Conservation (phyloP, 2,888 invertebrate genomes). For the Pycnomerus fuliginosus region DNA sequence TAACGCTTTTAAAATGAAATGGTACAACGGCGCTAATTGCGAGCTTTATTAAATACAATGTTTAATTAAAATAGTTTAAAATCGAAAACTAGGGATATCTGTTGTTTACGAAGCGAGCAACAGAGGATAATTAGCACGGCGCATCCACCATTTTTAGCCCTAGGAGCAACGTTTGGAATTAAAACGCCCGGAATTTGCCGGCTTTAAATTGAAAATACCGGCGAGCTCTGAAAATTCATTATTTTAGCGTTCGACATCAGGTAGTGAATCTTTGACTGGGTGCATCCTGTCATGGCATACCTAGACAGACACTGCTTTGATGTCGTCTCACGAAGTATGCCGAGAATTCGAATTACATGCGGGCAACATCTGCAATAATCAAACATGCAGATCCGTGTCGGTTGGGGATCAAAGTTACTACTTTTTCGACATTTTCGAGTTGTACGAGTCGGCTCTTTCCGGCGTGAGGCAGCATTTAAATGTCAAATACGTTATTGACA, state of each 20-base stretch:
- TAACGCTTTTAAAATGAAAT: too few species aligned
- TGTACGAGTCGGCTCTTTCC: conserved; percentile 21
- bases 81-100: too few species aligned
- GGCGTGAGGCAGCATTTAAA: conserved; percentile 31
- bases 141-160: conserved; percentile 11
- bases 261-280: too few species aligned
- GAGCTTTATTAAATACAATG: too few species aligned
- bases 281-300: conserved; percentile 7
- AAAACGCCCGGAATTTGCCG: too few species aligned
- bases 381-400: conserved; percentile 21
- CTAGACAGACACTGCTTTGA: conserved; percentile 14
- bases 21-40: too few species aligned
- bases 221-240: conserved; percentile 7
- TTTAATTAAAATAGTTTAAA: too few species aligned
- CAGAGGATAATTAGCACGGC: too few species aligned
- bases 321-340: conserved; percentile 19
- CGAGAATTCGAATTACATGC: conserved; percentile 24
- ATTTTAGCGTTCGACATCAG: too few species aligned
- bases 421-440: conserved; percentile 18
- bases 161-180: too few species aligned
- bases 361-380: conserved; percentile 25
- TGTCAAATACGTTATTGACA: conserved; percentile 33
- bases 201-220: too few species aligned
- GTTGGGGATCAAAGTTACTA: conserved; percentile 10
- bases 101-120: too few species aligned